phyloP scores from a whole-genome alignment of 2,113 vertebrate genomes.

The Engystomops pustulosus region DNA sequence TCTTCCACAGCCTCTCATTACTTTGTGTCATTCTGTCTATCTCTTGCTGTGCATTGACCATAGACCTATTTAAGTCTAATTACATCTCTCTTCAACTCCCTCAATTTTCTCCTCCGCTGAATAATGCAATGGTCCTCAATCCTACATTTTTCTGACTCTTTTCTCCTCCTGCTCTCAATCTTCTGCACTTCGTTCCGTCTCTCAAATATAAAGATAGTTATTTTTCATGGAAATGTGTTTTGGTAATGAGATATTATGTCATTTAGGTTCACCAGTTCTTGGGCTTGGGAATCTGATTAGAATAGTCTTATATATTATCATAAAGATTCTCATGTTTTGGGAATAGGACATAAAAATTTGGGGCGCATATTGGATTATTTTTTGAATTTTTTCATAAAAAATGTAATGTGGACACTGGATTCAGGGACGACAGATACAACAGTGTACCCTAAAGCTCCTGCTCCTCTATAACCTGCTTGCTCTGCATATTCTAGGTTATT shows the following conservation, averaged over 20 bases:
- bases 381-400: no score
- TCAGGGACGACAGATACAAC: no score
- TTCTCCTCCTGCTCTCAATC: slow-evolving; percentile 2
- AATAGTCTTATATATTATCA: not conserved
- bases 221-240: not conserved
- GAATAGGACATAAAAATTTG: not conserved
- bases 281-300: not conserved
- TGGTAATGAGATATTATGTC: slow-evolving; percentile 29
- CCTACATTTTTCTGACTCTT: not conserved
- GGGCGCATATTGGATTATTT: not conserved
- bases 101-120: slow-evolving; percentile 26
- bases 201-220: slow-evolving; percentile 15
- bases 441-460: no score
- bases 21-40: slow-evolving; percentile 33
- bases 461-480: no score
- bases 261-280: slow-evolving; percentile 4
- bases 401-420: no score
- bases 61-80: slow-evolving; percentile 32
- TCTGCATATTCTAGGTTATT: no score
- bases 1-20: not conserved
- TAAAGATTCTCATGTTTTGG: not conserved
- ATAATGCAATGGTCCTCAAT: slow-evolving; percentile 21
- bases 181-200: not conserved
- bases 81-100: slow-evolving; percentile 16
- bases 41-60: slow-evolving; percentile 19